Conservation (phyloP, 2,797 vertebrate species). For the Premnoplex brunnescens region DNA sequence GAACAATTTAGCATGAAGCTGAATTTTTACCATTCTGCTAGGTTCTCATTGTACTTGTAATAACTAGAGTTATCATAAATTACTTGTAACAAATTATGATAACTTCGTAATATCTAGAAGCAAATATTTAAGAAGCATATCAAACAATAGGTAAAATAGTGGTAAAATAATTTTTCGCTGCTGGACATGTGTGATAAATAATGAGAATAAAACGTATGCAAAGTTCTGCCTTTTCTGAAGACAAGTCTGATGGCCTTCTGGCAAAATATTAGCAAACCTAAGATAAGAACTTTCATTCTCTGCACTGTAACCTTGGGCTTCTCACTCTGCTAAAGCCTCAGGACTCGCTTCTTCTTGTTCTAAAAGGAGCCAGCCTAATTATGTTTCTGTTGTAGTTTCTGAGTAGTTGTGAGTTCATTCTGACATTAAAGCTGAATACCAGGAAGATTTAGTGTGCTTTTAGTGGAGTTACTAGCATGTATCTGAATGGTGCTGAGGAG, state of each 20-base stretch:
- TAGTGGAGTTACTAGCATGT: neutral
- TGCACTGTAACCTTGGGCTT: neutral
- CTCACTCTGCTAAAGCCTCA: neutral
- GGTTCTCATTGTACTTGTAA: neutral
- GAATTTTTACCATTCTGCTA: neutral
- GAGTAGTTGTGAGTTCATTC: neutral
- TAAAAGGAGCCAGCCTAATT: neutral
- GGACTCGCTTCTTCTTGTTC: neutral
- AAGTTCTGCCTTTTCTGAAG: neutral
- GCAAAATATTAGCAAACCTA: neutral
- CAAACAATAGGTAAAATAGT: neutral
- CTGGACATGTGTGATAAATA: neutral
- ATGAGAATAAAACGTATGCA: neutral
- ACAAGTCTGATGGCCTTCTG: neutral
- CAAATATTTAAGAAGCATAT: neutral
- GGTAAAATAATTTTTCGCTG: neutral
- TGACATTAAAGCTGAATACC: neutral
- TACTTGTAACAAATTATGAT: neutral
- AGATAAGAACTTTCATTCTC: neutral
- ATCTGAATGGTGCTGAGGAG: neutral
- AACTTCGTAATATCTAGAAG: neutral
- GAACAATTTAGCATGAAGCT: neutral
- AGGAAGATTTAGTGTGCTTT: neutral
- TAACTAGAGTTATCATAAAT: neutral
- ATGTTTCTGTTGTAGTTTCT: neutral